Conservation (phyloP, 2,888 invertebrate species). For the Athalia cordata region DNA sequence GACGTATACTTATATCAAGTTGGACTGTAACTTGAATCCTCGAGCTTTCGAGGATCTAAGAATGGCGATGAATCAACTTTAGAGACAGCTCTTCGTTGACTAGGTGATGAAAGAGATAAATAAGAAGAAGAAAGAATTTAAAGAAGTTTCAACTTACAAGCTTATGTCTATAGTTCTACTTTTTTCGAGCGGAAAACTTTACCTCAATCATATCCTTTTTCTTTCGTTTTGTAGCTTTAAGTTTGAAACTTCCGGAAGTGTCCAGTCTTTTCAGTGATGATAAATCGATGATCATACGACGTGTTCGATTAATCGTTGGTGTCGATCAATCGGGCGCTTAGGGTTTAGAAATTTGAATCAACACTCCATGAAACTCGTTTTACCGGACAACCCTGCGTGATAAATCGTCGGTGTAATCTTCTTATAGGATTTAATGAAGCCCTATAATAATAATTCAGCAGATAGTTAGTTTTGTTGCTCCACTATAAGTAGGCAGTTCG, state of each 20-base stretch:
- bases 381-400: background rate
- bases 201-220: background rate
- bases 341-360: slow-evolving; percentile 21
- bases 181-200: no score
- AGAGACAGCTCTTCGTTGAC: no score
- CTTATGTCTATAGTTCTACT: no score
- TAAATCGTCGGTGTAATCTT: slow-evolving; percentile 25
- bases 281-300: background rate
- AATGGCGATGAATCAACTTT: no score
- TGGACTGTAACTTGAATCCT: no score
- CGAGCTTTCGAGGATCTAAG: no score
- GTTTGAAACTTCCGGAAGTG: no score
- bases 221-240: background rate
- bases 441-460: slow-evolving; percentile 7
- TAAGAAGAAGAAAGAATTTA: no score
- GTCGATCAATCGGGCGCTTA: background rate
- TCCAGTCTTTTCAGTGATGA: background rate
- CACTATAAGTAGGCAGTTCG: background rate
- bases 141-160: no score
- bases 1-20: no score
- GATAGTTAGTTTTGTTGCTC: slow-evolving; percentile 26
- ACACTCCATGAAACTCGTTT: background rate
- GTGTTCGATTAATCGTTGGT: background rate
- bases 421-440: slow-evolving; percentile 37
- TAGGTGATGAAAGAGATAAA: no score